A percentile compares a stretch with the other conserved stretches of the same genome.
These are phyloP conservation scores for Belgica antarctica DNA, from an alignment of 2,888 invertebrate species.

Conservation along the genomic window DNA sequence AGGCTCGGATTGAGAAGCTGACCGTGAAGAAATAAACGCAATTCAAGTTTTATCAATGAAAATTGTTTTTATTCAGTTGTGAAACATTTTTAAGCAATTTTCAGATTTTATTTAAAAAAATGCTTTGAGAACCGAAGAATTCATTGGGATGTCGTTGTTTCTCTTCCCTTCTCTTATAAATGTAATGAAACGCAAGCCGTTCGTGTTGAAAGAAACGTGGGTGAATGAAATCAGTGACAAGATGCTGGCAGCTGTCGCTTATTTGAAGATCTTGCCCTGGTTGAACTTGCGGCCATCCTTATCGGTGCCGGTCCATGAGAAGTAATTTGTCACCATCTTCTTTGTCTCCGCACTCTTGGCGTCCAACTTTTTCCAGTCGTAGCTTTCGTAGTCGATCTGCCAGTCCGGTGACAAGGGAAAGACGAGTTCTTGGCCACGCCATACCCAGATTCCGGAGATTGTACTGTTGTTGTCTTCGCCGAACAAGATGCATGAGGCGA, in stretches of 20 bases:
- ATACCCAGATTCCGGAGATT: conserved; percentile 97
- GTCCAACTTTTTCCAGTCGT: conserved; percentile 93
- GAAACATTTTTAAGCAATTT: conserved; percentile 1
- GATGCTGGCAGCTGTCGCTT: conserved; percentile 51
- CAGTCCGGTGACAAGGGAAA: conserved; percentile 89
- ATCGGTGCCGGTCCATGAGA: conserved; percentile 85
- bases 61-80: conserved; percentile 20
- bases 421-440: conserved; percentile 93
- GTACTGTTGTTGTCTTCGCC: conserved; percentile 87
- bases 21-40: conserved; percentile 50
- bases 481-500: conserved; percentile 90
- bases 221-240: not conserved
- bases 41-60: not conserved
- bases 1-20: conserved; percentile 60
- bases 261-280: conserved; percentile 99
- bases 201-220: conserved; percentile 11
- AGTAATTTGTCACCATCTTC: conserved; percentile 81
- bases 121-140: not conserved
- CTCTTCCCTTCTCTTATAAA: not conserved
- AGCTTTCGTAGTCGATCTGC: conserved; percentile 96
- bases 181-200: not conserved
- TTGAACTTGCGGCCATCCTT: conserved; percentile 89
- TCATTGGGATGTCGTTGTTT: not conserved
- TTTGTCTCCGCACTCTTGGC: conserved; percentile 76
- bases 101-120: conserved; percentile 21